phyloP scores from a whole-genome alignment of 2,797 vertebrate genomes.

The Hafferia zeledoni region DNA sequence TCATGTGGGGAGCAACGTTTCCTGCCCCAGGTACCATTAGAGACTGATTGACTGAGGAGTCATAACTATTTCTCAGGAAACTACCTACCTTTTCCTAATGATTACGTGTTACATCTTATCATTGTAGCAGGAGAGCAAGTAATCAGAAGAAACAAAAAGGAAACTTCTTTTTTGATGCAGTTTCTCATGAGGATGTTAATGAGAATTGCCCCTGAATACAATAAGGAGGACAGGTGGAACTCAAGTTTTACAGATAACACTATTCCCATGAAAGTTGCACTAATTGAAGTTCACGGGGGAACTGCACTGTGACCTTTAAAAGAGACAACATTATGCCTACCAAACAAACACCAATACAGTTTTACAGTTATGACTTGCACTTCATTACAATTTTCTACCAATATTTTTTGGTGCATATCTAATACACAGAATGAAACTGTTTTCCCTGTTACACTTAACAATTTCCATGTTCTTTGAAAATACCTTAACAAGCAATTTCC shows the following conservation, averaged over 20 bases:
- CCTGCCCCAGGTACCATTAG: not conserved
- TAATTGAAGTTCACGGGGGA: not conserved
- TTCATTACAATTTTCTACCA: not conserved
- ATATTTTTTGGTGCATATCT: not conserved
- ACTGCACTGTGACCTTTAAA: not conserved
- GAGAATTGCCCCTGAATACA: not conserved
- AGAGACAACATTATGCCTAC: not conserved
- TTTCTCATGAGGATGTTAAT: not conserved
- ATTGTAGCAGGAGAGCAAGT: not conserved
- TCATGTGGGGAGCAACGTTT: not conserved
- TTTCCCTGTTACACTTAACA: not conserved
- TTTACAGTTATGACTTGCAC: slow-evolving; percentile 15
- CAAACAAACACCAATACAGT: not conserved
- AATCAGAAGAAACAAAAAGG: not conserved
- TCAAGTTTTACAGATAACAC: not conserved
- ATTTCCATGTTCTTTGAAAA: slow-evolving; percentile 33
- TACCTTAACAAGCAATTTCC: slow-evolving; percentile 9
- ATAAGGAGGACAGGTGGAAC: not conserved
- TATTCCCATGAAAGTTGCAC: not conserved
- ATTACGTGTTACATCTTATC: not conserved
- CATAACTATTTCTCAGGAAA: not conserved
- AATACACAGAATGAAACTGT: not conserved
- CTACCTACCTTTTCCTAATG: not conserved
- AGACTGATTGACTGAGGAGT: not conserved
- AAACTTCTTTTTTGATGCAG: not conserved